Evolutionary conservation across 2,797 vertebrate genomes (phyloP).

Genomic region (Danionella dracula): DNA sequence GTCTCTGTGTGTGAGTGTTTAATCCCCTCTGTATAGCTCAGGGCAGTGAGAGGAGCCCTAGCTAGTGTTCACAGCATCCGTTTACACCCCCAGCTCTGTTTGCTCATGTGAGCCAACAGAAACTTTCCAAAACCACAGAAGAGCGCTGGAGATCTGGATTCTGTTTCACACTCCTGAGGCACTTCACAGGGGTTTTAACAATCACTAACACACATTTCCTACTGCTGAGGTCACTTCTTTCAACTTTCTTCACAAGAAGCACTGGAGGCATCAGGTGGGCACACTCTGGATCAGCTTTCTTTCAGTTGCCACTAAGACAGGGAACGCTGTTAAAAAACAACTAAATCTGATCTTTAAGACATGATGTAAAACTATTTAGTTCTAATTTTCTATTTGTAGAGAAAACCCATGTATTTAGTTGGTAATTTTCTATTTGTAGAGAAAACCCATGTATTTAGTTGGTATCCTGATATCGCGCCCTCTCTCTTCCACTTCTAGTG

Average conservation of each 20-base stretch:
- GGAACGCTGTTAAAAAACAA: too few species aligned
- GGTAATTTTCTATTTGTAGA: too few species aligned
- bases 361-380: too few species aligned
- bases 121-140: conserved; percentile 27
- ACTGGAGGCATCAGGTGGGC: background rate
- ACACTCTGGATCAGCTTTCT: background rate
- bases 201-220: background rate
- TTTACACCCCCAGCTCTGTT: conserved; percentile 26
- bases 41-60: conserved; percentile 20
- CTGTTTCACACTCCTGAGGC: conserved; percentile 31
- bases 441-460: background rate
- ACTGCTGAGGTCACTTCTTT: background rate
- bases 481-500: conserved; percentile 7
- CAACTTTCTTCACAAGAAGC: background rate
- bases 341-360: too few species aligned
- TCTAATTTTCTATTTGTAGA: too few species aligned
- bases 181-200: conserved; percentile 11
- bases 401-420: too few species aligned
- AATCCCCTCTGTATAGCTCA: background rate
- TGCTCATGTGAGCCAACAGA: conserved; percentile 29
- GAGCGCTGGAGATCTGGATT: conserved; percentile 31
- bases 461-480: background rate
- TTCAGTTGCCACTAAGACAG: too few species aligned
- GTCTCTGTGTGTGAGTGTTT: background rate
- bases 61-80: conserved; percentile 25